These are phyloP conservation scores for Chaetophractus vellerosus DNA, from an alignment of 2,797 vertebrate genomes.

Conservation along the genomic window DNA sequence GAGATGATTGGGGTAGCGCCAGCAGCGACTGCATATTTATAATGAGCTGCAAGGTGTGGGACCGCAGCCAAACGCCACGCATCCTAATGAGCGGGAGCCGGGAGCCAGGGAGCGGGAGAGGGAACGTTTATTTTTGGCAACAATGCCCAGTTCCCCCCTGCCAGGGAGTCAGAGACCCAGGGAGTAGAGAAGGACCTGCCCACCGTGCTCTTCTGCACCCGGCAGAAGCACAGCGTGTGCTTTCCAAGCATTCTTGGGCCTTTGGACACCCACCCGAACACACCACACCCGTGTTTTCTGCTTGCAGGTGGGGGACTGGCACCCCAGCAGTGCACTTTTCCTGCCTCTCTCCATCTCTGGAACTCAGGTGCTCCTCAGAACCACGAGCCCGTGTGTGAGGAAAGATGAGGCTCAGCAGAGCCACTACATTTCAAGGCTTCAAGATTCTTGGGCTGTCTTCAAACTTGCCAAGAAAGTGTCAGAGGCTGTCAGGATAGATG, in stretches of 20 bases:
- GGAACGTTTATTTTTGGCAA: slow-evolving; percentile 93
- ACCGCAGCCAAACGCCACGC: slow-evolving; percentile 96
- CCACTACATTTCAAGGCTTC: not conserved
- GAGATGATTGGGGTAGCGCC: slow-evolving; percentile 98
- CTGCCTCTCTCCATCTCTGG: slow-evolving; percentile 28
- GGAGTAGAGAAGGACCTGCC: slow-evolving; percentile 78
- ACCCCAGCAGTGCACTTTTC: slow-evolving; percentile 16
- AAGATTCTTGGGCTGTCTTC: not conserved
- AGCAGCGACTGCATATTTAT: slow-evolving; percentile 97
- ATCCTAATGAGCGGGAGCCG: slow-evolving; percentile 93
- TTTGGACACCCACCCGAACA: not conserved
- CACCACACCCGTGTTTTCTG: not conserved
- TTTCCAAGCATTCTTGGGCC: not conserved
- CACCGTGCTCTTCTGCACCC: slow-evolving; percentile 41
- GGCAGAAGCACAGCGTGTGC: slow-evolving; percentile 54
- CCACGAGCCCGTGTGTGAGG: not conserved
- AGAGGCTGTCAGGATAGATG: not conserved
- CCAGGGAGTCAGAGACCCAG: slow-evolving; percentile 85
- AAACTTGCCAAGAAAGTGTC: not conserved
- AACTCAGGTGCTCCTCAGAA: not conserved
- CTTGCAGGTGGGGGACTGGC: not conserved
- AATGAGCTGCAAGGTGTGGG: slow-evolving; percentile 98
- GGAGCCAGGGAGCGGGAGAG: slow-evolving; percentile 93
- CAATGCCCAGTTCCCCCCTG: slow-evolving; percentile 90
- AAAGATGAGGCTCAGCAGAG: not conserved